Base-by-base conservation (phyloP, 2,797 vertebrate species). In the Melanotaenia boesemani region DNA sequence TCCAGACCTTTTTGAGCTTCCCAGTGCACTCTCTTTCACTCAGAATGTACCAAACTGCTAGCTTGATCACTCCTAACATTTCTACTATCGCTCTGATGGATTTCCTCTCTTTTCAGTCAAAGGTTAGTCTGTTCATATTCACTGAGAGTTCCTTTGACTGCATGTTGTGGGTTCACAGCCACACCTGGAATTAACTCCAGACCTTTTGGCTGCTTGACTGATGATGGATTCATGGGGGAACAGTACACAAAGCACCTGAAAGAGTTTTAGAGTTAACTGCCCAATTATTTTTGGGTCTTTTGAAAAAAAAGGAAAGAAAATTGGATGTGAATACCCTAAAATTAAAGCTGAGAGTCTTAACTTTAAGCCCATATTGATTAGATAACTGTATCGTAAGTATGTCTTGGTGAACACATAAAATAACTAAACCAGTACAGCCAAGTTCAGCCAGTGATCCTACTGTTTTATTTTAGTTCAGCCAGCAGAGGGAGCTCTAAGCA, bases 401-500 rank as follows among this genome's bases (percentile, higher is more conserved):
- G 39, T 41, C 4, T 4, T 41, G 4, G 12, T 41, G 13, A 41
- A 41, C 13, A 41, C 39, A 41, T 41, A 4, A 12, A 41, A 34
- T 34, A 34, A 34, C 6, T 34, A 34, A 34, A 34, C 32, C 30
- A 30, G 5, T 30, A 30, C 41, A 20, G 16, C 44, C 44, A 46
- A 6, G 15, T 52, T 65, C 16, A 37, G 26, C 32, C 32, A 20
- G 1, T 36, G 2, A 2, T 6, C 1, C 30, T 30, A 30, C 41
- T 18, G 11, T 13, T 55, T 55, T 16, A 16, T 26, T 46, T 46
- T 6, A 46, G 5, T 20, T 46, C 6, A 56, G 46, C 73, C 88
- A 82, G 1, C 58, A 89, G 89, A 61, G 73, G 83, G 88, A n/a
- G 70, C 36, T 1, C n/a, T 15, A 0, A 10, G 13, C 24, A 24